Percentiles rank a stretch among this genome's conserved stretches.
Conservation (phyloP, 2,888 invertebrate genomes). For the Ophonus ardosiacus region DNA sequence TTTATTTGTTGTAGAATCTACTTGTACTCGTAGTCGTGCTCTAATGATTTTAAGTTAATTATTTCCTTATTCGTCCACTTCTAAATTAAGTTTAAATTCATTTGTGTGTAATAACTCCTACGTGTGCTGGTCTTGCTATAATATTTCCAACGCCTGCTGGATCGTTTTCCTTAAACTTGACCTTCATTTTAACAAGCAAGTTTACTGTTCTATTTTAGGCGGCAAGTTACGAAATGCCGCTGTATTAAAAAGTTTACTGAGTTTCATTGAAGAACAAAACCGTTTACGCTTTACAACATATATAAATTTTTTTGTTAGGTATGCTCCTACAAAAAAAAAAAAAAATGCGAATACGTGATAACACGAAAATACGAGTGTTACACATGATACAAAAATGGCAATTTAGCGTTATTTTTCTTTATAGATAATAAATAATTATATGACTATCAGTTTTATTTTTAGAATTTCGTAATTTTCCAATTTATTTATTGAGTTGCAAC, state of each 20-base stretch:
- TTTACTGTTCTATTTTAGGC: background rate
- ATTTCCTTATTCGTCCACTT: conserved; percentile 1
- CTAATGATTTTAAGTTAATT: conserved; percentile 12
- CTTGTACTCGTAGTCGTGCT: conserved; percentile 17
- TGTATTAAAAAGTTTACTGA: background rate
- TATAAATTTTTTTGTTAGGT: too few relatives aligned
- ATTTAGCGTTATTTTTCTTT: too few relatives aligned
- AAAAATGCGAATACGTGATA: too few relatives aligned
- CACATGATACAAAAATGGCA: too few relatives aligned
- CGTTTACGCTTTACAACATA: background rate
- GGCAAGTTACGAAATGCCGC: background rate
- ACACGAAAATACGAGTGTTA: too few relatives aligned
- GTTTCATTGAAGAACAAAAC: conserved; percentile 5
- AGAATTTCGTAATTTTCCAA: too few relatives aligned
- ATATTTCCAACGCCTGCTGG: conserved; percentile 2
- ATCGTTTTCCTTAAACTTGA: conserved; percentile 31
- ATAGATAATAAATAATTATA: too few relatives aligned
- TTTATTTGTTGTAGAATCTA: conserved; percentile 11
- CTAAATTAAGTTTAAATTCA: conserved; percentile 22
- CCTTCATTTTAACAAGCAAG: conserved; percentile 26
- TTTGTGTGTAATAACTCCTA: conserved; percentile 28
- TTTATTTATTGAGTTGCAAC: too few relatives aligned
- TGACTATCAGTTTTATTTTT: too few relatives aligned
- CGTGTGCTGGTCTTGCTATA: background rate
- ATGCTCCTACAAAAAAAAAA: too few relatives aligned